Evolutionary conservation across 2,113 vertebrate genomes (phyloP).

Genomic region (Tamias sibiricus): DNA sequence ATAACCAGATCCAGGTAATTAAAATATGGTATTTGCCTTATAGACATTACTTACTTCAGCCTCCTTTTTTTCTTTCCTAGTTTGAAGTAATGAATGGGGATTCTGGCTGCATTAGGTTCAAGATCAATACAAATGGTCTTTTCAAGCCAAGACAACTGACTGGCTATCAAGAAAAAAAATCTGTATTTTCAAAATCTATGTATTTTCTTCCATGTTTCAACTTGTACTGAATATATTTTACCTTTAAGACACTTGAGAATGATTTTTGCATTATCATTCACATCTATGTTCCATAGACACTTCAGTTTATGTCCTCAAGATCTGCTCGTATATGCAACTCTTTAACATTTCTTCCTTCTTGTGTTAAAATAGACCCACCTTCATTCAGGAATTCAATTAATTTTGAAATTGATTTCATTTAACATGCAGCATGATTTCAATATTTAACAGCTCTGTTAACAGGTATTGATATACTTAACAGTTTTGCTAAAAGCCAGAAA

Average conservation of each 20-base stretch:
- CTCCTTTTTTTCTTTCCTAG: background rate
- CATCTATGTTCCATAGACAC: background rate
- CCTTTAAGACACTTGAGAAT: background rate
- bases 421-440: slow-evolving; percentile 46
- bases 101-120: background rate
- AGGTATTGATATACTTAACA: slow-evolving; percentile 53
- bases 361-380: slow-evolving; percentile 2
- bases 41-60: background rate
- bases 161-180: background rate
- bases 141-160: background rate
- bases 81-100: background rate
- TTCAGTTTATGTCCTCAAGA: background rate
- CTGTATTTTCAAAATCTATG: slow-evolving; percentile 16
- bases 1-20: background rate
- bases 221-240: background rate
- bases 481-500: slow-evolving; percentile 40
- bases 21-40: background rate
- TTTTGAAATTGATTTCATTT: slow-evolving; percentile 67
- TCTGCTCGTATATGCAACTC: background rate
- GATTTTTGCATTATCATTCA: background rate
- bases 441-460: slow-evolving; percentile 69
- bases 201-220: background rate
- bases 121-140: background rate
- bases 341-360: slow-evolving; percentile 36
- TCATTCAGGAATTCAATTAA: slow-evolving; percentile 61